A percentile compares a stretch with the other conserved stretches of the same genome.
These are phyloP conservation scores for Hesperia comma DNA, from an alignment of 2,888 invertebrate species.

Conservation along the genomic window DNA sequence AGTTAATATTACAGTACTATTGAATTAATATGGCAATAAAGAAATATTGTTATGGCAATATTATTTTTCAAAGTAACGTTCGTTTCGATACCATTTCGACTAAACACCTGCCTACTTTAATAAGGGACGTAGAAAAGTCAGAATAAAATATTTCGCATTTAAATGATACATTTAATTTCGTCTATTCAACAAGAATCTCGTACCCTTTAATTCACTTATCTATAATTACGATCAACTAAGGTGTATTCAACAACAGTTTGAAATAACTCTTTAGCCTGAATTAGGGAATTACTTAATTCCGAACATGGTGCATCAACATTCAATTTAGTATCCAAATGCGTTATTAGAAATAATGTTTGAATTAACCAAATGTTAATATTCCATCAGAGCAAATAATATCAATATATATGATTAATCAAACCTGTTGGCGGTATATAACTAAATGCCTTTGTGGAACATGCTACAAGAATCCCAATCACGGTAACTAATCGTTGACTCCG, in stretches of 20 bases:
- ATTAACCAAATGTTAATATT: conserved; percentile 49
- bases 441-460: conserved; percentile 48
- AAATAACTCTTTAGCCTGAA: conserved; percentile 26
- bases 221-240: no score
- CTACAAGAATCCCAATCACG: conserved; percentile 54
- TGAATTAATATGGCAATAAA: no score
- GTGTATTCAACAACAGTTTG: conserved; percentile 6
- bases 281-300: conserved; percentile 44
- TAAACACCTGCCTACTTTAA: no score
- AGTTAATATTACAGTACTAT: no score
- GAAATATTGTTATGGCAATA: no score
- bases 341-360: conserved; percentile 43
- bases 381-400: conserved; percentile 45
- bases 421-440: conserved; percentile 53
- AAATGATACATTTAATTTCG: no score
- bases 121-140: no score
- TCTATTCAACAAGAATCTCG: no score
- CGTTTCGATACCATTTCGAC: no score
- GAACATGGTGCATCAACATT: conserved; percentile 51
- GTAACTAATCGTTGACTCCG: conserved; percentile 54
- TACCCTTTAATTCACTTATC: no score
- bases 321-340: conserved; percentile 35
- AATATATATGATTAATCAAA: conserved; percentile 61
- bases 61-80: no score
- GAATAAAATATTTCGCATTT: no score